Percentiles rank a stretch among this genome's conserved stretches.
Evolutionary conservation across 2,113 vertebrate genomes (phyloP).

Genomic region (Rhinolophus ferrumequinum): DNA sequence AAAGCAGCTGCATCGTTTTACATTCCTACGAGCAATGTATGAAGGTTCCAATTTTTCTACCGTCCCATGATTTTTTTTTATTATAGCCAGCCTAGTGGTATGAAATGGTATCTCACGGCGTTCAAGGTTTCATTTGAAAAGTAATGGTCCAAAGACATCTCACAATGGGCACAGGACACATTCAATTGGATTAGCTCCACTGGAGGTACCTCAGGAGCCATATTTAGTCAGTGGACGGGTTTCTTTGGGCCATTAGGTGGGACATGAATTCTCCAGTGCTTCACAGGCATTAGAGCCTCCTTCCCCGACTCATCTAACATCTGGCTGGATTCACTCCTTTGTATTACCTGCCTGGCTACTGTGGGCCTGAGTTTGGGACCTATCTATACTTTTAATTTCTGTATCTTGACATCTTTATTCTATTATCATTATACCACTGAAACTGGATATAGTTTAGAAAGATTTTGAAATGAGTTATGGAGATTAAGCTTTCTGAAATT

Average conservation of each 20-base stretch:
- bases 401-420: neutral
- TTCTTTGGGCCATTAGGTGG: neutral
- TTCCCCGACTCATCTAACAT: neutral
- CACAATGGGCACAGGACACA: neutral
- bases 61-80: neutral
- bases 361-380: neutral
- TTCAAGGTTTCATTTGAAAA: neutral
- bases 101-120: neutral
- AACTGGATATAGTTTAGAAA: neutral
- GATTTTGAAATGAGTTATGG: neutral
- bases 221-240: neutral
- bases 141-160: neutral
- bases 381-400: neutral
- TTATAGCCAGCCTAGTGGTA: neutral
- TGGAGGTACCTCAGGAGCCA: neutral
- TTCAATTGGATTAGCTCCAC: neutral
- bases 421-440: neutral
- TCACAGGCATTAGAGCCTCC: neutral
- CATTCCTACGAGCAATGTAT: neutral
- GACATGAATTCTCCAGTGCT: neutral
- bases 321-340: neutral
- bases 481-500: constrained; percentile 12
- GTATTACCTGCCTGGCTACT: neutral
- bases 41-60: neutral
- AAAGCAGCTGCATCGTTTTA: neutral